Conservation (phyloP, 2,113 vertebrate genomes). For the Eupsittula cactorum region DNA sequence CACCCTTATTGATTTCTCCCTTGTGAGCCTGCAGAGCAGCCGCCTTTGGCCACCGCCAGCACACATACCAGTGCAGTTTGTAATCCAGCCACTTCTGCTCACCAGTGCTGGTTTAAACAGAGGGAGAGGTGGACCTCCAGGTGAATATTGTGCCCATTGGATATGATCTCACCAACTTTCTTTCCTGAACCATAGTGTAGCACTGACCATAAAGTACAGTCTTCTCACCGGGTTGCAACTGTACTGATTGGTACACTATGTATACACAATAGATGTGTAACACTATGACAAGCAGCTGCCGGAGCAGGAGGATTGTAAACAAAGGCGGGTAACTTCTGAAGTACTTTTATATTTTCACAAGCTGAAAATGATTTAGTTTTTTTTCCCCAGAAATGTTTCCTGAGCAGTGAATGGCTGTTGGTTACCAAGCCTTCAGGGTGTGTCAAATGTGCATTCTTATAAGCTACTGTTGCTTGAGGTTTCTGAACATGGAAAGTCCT, state of each 20-base stretch:
- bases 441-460: not conserved
- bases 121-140: not conserved
- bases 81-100: not conserved
- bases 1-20: not conserved
- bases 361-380: not conserved
- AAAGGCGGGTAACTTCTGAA: not conserved
- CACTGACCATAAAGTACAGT: not conserved
- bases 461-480: not conserved
- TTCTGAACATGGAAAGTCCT: not conserved
- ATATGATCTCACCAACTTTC: not conserved
- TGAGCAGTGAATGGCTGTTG: not conserved
- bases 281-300: not conserved
- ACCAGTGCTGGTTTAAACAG: not conserved
- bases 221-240: not conserved
- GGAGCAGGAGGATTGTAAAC: not conserved
- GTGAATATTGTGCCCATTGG: not conserved
- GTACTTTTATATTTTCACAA: not conserved
- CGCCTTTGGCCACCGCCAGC: not conserved
- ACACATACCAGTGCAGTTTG: rapidly evolving
- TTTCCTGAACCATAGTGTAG: not conserved
- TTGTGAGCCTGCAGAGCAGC: not conserved
- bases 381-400: not conserved
- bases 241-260: not conserved
- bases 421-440: not conserved
- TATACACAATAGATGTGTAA: not conserved